Evolutionary conservation across 37 sponge, comb jelly and placozoan genomes (phyloP).

Genomic region (Hormiphora californensis): DNA sequence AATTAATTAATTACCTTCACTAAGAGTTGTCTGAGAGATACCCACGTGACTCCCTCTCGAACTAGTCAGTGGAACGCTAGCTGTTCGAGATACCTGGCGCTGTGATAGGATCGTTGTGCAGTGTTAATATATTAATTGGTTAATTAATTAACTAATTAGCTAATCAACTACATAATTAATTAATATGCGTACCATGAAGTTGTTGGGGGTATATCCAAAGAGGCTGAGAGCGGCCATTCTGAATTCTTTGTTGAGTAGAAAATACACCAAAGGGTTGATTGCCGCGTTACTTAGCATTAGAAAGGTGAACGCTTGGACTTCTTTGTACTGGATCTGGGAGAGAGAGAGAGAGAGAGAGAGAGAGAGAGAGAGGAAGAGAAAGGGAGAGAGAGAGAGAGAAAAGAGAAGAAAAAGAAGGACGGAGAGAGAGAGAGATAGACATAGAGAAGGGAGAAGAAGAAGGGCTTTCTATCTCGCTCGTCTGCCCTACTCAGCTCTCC

Average conservation of each 20-base stretch:
- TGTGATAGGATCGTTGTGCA: no score
- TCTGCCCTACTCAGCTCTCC: no score
- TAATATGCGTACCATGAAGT: no score
- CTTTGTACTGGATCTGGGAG: background rate
- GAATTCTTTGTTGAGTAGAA: constrained; percentile 22
- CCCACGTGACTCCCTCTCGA: background rate
- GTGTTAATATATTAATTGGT: no score
- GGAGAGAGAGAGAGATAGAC: background rate
- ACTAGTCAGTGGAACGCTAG: no score
- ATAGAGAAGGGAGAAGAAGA: background rate
- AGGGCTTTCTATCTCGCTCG: no score
- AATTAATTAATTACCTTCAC: no score
- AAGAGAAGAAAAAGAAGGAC: background rate
- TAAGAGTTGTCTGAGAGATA: no score
- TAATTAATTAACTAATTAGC: no score
- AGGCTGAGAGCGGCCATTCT: background rate
- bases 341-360: background rate
- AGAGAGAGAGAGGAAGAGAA: background rate
- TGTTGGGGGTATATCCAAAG: background rate
- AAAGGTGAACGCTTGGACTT: background rate
- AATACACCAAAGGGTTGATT: constrained; percentile 6
- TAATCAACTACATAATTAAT: no score
- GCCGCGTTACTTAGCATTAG: constrained; percentile 12
- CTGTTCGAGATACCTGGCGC: no score
- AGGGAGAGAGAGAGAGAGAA: background rate